Evolutionary conservation across 2,797 vertebrate genomes (phyloP), one percentile per base, ranked within the genome.

Genomic region (Gymnothorax reevesii): DNA sequence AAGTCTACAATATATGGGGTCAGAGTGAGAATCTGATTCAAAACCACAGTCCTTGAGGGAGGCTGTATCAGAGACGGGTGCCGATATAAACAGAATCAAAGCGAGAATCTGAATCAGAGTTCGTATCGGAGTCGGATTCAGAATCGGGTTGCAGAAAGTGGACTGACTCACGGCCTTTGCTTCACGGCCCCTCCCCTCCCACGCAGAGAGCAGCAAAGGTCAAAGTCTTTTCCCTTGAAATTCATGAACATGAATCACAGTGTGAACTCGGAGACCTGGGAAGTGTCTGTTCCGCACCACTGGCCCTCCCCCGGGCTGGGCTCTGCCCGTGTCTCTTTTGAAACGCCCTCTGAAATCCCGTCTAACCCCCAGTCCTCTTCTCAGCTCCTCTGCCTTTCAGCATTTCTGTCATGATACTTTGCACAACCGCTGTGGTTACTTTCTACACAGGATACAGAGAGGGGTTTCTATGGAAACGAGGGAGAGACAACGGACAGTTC

Each of bases 381-480:
- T 62, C 15, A 77, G 83, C 86, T 20, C 75, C 84, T 89, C 75
- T 82, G 85, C 79, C 15, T 13, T 17, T 25, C 54, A 22, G 75
- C 42, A 17, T 17, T 88, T 82, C 60, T 83, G 27, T 82, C 69
- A 83, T 54, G 86, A 73, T 85, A 66, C 49, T 86, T 89, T 85
- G 77, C 86, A 84, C 49, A 59, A 55, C 25, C 22, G 55, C 57
- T 60, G 57, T 60, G 82, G n/a, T 86, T 91, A 69, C n/a, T 89
- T 85, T 89, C 66, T 85, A 55, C 75, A 85, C 93, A 99, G 98
- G 98, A 15, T 99, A 99, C 95, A 94, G 98, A 88, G 98, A 99
- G 94, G 98, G 98, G 85, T 96, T 98, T 88, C 97, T 99, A 92
- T 99, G 98, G 97, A 99, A 99, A 95, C 96, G 98, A 33, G 98